These are phyloP conservation scores for Ophraella communa DNA, from an alignment of 2,888 invertebrate genomes.

Conservation along the genomic window DNA sequence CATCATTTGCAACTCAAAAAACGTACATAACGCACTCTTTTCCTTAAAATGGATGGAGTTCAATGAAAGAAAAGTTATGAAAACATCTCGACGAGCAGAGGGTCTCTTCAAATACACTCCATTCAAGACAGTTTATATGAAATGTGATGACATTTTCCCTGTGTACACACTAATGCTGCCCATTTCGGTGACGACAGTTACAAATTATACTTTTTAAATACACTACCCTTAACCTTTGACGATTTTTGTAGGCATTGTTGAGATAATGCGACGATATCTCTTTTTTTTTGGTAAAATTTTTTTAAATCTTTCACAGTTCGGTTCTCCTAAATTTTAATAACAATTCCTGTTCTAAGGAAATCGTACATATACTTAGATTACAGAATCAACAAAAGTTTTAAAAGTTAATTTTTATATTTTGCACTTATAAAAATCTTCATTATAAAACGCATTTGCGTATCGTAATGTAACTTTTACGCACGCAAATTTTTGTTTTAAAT, in stretches of 20 bases:
- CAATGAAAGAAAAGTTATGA: slow-evolving; percentile 41
- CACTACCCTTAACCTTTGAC: slow-evolving; percentile 35
- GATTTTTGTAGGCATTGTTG: slow-evolving; percentile 31
- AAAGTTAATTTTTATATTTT: too few species aligned
- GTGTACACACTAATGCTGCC: slow-evolving; percentile 49
- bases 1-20: slow-evolving; percentile 25
- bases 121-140: slow-evolving; percentile 43
- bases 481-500: too few species aligned
- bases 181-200: slow-evolving; percentile 47
- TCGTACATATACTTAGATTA: too few species aligned
- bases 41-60: slow-evolving; percentile 28
- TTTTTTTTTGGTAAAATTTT: slow-evolving; percentile 6
- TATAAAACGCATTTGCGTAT: too few species aligned
- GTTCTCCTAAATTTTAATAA: not conserved
- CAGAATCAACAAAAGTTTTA: too few species aligned
- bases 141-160: slow-evolving; percentile 46
- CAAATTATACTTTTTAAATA: slow-evolving; percentile 50
- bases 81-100: slow-evolving; percentile 38
- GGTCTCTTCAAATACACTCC: slow-evolving; percentile 37
- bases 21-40: slow-evolving; percentile 29
- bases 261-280: slow-evolving; percentile 35
- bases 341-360: not conserved
- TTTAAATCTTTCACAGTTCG: not conserved
- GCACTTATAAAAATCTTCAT: too few species aligned
- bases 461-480: too few species aligned